Conservation (phyloP, 2,797 vertebrate genomes). For the Gymnodraco acuticeps region DNA sequence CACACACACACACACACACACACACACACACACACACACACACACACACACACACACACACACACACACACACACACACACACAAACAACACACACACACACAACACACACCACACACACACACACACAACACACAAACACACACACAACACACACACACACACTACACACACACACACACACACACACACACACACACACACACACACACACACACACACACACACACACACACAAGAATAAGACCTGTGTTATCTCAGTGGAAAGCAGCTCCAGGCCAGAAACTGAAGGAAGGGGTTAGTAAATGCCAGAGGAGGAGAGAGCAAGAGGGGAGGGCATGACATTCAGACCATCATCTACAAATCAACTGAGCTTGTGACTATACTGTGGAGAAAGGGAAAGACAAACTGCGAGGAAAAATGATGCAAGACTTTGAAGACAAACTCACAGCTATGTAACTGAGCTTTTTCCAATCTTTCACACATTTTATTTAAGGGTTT, state of each 20-base stretch:
- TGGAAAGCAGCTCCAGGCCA: conserved; percentile 39
- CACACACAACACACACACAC: too few species aligned
- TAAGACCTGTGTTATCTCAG: conserved; percentile 34
- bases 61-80: too few species aligned
- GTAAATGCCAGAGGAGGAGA: conserved; percentile 19
- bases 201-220: too few species aligned
- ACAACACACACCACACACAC: too few species aligned
- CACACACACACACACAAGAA: not conserved
- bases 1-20: conserved; percentile 12
- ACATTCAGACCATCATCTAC: not conserved
- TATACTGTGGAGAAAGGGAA: not conserved
- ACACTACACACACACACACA: too few species aligned
- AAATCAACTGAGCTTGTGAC: conserved; percentile 3
- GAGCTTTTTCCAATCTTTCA: not conserved
- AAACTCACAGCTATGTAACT: not conserved
- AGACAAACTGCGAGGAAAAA: not conserved
- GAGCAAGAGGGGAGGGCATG: not conserved
- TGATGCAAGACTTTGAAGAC: not conserved
- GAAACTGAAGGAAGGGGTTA: conserved; percentile 8
- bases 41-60: not conserved
- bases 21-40: too few species aligned
- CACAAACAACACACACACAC: too few species aligned
- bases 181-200: too few species aligned
- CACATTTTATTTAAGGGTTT: not conserved
- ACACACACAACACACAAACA: too few species aligned